Percentiles rank a stretch among this genome's conserved stretches.
Evolutionary conservation across 2,113 vertebrate species (phyloP).

Genomic region (Desmodus rotundus): DNA sequence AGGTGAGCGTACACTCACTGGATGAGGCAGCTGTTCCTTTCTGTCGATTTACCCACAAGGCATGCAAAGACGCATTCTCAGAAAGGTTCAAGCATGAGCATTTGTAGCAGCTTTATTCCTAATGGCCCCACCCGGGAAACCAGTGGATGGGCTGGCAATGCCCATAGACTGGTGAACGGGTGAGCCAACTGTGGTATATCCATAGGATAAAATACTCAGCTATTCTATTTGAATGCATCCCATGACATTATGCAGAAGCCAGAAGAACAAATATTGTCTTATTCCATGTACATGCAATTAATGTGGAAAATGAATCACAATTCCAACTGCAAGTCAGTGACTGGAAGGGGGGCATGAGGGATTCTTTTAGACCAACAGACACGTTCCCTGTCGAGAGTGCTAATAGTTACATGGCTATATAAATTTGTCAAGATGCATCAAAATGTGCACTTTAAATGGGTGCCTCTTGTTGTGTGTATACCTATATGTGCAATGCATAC

Average conservation of each 20-base stretch:
- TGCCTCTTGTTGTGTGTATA: not conserved
- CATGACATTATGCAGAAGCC: not conserved
- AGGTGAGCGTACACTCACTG: rapidly evolving
- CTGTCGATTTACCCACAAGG: too few relatives aligned
- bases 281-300: not conserved
- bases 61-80: not conserved
- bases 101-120: not conserved
- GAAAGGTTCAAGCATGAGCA: not conserved
- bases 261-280: not conserved
- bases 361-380: rapidly evolving
- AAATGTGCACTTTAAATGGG: not conserved
- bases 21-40: rapidly evolving
- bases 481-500: not conserved
- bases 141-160: too few relatives aligned
- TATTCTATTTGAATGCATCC: not conserved
- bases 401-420: not conserved
- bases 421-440: not conserved
- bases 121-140: not conserved
- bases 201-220: too few relatives aligned
- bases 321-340: not conserved
- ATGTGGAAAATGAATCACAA: not conserved
- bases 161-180: too few relatives aligned
- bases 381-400: not conserved
- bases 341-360: not conserved
- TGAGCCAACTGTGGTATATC: not conserved